Conservation (phyloP, 2,113 vertebrate species). For the Actenoides hombroni region DNA sequence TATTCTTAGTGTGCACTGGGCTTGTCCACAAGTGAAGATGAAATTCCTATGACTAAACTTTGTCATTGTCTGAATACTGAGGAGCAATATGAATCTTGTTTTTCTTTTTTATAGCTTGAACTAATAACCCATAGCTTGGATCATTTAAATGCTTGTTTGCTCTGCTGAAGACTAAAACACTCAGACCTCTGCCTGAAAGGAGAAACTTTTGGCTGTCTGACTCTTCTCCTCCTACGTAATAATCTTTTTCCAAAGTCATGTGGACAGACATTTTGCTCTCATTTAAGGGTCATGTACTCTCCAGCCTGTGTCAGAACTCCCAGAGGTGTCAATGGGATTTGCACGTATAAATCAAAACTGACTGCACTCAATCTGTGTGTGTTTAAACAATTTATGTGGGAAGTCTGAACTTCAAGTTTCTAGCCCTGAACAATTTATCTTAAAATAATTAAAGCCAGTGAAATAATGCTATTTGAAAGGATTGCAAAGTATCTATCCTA, state of each 20-base stretch:
- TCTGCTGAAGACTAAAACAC: constrained; percentile 17
- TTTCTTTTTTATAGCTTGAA: constrained; percentile 43
- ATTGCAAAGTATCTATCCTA: not conserved
- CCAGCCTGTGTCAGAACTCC: constrained; percentile 40
- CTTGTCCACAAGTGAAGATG: constrained; percentile 13
- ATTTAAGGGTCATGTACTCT: constrained; percentile 23
- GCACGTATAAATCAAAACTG: constrained; percentile 22
- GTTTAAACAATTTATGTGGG: constrained; percentile 6
- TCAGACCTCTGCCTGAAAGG: constrained; percentile 37
- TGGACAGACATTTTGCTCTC: constrained; percentile 42
- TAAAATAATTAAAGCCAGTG: not conserved
- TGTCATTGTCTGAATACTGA: not conserved
- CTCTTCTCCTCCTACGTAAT: constrained; percentile 29
- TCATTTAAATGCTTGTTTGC: constrained; percentile 10
- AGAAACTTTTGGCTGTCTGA: constrained; percentile 45
- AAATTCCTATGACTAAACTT: constrained; percentile 28
- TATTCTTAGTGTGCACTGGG: not conserved
- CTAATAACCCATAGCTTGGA: constrained; percentile 45
- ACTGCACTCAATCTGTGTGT: not conserved
- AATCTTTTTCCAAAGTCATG: constrained; percentile 12
- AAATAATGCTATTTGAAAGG: not conserved
- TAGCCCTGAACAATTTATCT: not conserved
- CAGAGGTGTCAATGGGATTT: constrained; percentile 46
- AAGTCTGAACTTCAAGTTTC: not conserved
- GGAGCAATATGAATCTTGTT: constrained; percentile 7